phyloP scores from a whole-genome alignment of 2,888 invertebrate genomes.

The Calliphora vomitoria region DNA sequence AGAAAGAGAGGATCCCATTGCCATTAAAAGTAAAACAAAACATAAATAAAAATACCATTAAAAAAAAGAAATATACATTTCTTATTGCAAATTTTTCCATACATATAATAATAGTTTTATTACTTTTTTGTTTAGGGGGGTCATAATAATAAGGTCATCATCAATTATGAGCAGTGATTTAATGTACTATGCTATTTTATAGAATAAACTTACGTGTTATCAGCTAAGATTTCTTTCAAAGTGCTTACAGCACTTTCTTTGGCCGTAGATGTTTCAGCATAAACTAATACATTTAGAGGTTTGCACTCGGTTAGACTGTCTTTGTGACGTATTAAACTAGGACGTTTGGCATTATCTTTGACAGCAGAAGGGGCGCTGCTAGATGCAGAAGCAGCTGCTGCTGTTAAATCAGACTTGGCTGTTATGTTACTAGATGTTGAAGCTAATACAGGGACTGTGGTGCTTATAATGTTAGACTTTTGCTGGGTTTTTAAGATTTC shows the following conservation, averaged over 20 bases:
- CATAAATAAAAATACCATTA: constrained; percentile 29
- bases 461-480: constrained; percentile 11
- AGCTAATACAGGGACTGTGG: not conserved
- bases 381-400: constrained; percentile 13
- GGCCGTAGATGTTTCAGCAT: constrained; percentile 91
- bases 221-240: constrained; percentile 88
- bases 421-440: constrained; percentile 13
- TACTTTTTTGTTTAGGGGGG: not conserved
- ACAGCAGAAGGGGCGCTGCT: constrained; percentile 25
- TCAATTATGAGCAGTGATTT: constrained; percentile 15
- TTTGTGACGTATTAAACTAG: constrained; percentile 81
- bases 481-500: constrained; percentile 27
- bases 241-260: constrained; percentile 90
- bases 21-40: constrained; percentile 5
- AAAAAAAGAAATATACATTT: constrained; percentile 25
- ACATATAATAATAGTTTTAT: constrained; percentile 38
- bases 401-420: constrained; percentile 21
- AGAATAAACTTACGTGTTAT: constrained; percentile 87
- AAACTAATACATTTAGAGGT: constrained; percentile 92
- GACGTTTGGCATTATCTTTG: constrained; percentile 77
- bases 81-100: constrained; percentile 20
- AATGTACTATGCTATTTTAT: not conserved
- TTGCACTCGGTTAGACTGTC: constrained; percentile 85
- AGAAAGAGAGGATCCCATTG: not conserved
- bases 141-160: constrained; percentile 9